Evolutionary conservation across 2,113 vertebrate genomes (phyloP).

Genomic region (Tenrec ecaudatus): DNA sequence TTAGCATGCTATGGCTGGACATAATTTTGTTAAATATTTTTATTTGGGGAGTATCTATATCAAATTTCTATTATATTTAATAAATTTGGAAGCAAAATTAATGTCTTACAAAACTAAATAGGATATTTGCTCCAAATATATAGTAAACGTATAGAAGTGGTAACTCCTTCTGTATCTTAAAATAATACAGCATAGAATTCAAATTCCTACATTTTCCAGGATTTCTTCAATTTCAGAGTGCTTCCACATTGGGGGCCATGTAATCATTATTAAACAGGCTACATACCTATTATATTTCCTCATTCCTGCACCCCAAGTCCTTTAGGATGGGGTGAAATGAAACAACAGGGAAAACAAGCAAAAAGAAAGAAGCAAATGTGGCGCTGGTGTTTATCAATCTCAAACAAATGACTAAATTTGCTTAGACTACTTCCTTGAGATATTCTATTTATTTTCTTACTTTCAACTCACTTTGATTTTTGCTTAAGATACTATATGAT

Average conservation of each 20-base stretch:
- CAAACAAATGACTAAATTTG: neutral
- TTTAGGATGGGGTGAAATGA: neutral
- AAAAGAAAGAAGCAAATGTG: neutral
- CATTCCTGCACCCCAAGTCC: neutral
- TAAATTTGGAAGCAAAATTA: constrained; percentile 6
- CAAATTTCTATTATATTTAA: neutral
- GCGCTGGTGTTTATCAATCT: neutral
- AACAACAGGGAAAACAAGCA: neutral
- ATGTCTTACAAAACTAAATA: neutral
- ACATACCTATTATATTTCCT: neutral
- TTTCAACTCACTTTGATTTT: neutral
- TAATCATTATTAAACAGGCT: neutral
- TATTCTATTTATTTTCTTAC: neutral
- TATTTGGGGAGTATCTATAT: neutral
- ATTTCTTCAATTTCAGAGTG: neutral
- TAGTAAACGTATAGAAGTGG: neutral
- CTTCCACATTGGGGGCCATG: neutral
- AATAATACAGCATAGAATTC: neutral
- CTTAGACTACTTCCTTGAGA: neutral
- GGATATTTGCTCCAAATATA: neutral
- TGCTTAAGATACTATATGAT: neutral
- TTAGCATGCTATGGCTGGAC: neutral
- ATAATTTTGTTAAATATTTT: neutral
- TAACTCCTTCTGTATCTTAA: neutral
- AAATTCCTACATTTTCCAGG: neutral